A percentile compares a stretch with the other conserved stretches of the same genome.
Evolutionary conservation across 2,113 vertebrate genomes (phyloP).

Genomic region (Eublepharis macularius): DNA sequence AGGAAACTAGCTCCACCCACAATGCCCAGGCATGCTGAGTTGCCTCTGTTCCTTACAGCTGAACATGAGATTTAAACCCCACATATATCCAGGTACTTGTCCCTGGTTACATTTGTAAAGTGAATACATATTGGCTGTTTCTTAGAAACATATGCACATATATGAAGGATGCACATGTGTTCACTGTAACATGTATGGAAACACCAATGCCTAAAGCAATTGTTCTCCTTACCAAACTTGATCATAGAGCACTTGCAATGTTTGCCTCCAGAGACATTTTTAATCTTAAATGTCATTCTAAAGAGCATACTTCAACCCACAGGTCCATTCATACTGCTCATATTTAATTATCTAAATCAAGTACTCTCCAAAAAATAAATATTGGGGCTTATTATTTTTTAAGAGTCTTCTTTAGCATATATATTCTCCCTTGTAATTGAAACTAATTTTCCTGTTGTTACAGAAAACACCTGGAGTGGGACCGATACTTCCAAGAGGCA

Average conservation of each 20-base stretch:
- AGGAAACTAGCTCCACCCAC: too few species aligned
- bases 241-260: conserved; percentile 39
- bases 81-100: too few species aligned
- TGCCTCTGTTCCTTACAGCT: too few species aligned
- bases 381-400: conserved; percentile 9
- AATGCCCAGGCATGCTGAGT: too few species aligned
- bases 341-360: conserved; percentile 71
- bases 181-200: neutral
- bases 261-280: conserved; percentile 48
- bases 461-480: conserved; percentile 75
- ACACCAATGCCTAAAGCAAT: conserved; percentile 41
- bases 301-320: conserved; percentile 56
- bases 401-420: conserved; percentile 55
- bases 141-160: too few species aligned
- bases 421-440: conserved; percentile 72
- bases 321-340: conserved; percentile 42
- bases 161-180: too few species aligned
- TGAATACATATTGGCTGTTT: too few species aligned
- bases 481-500: conserved; percentile 73
- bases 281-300: conserved; percentile 58
- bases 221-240: conserved; percentile 39
- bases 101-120: too few species aligned
- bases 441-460: conserved; percentile 78
- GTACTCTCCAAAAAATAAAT: conserved; percentile 54
- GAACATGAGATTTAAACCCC: too few species aligned